A percentile compares a stretch with the other conserved stretches of the same genome.
These are phyloP conservation scores for Lytechinus variegatus DNA, from an alignment of 35 echinoderm and acorn worm species.

Conservation along the genomic window DNA sequence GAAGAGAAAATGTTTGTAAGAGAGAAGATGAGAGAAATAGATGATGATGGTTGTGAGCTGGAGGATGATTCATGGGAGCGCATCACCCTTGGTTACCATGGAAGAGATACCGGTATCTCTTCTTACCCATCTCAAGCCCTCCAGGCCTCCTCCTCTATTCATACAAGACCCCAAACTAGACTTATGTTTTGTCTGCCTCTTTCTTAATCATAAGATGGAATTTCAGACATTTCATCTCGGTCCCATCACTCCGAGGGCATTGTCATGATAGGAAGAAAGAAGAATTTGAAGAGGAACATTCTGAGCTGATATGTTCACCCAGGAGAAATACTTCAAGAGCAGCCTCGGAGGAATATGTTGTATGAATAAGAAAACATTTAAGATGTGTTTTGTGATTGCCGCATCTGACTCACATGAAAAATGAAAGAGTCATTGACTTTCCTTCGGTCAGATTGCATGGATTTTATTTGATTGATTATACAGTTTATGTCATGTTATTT, in stretches of 20 bases:
- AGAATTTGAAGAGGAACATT: not conserved
- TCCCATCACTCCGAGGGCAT: not conserved
- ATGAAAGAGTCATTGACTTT: not conserved
- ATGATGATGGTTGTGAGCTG: not conserved
- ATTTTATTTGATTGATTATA: not conserved
- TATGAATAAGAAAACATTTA: not conserved
- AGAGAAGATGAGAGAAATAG: not conserved
- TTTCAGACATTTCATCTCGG: conserved; percentile 18
- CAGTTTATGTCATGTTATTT: not conserved
- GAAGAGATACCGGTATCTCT: not conserved
- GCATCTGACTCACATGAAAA: not conserved
- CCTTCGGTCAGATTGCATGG: not conserved
- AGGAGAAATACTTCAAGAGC: not conserved
- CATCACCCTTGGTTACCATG: not conserved
- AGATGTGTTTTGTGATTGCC: not conserved
- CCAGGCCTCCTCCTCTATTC: not conserved
- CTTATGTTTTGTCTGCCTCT: not conserved
- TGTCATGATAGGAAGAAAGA: not conserved
- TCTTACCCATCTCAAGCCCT: conserved; percentile 16
- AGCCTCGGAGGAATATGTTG: not conserved
- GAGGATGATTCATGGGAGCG: conserved; percentile 8
- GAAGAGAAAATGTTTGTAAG: not conserved
- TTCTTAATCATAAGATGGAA: conserved; percentile 19
- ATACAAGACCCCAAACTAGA: not conserved
- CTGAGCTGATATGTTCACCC: not conserved